These are phyloP conservation scores for Acleris emargana DNA, from an alignment of 2,888 invertebrate genomes.

Conservation along the genomic window DNA sequence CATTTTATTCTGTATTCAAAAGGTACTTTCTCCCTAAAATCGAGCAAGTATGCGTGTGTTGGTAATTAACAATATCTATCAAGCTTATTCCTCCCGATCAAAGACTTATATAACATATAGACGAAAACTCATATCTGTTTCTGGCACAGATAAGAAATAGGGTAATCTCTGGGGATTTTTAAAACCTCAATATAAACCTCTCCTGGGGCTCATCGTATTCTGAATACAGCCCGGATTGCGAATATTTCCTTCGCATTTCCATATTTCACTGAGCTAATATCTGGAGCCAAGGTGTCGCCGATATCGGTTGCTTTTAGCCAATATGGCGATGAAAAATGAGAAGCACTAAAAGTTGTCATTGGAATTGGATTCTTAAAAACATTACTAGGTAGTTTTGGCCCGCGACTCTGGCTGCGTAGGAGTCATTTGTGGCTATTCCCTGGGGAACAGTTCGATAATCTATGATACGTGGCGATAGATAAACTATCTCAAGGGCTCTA, in stretches of 20 bases:
- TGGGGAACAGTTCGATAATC: too few species aligned
- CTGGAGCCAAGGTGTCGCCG: slow-evolving; percentile 21
- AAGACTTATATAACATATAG: background rate
- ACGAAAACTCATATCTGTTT: slow-evolving; percentile 15
- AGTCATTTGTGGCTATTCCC: too few species aligned
- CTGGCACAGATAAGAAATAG: slow-evolving; percentile 6
- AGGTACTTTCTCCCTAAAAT: too few species aligned
- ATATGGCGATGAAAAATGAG: slow-evolving; percentile 26
- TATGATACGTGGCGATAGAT: too few species aligned
- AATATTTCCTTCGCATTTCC: slow-evolving; percentile 28
- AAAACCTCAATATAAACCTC: slow-evolving; percentile 31
- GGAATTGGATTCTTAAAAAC: background rate
- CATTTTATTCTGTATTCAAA: too few species aligned
- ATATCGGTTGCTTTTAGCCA: slow-evolving; percentile 20
- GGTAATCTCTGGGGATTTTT: slow-evolving; percentile 33
- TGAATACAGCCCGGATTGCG: slow-evolving; percentile 12
- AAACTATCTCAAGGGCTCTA: too few species aligned
- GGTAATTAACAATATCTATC: too few species aligned
- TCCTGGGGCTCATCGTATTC: slow-evolving; percentile 11
- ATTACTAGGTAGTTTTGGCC: too few species aligned
- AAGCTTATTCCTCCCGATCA: too few species aligned
- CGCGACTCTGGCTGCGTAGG: too few species aligned
- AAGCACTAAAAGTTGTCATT: background rate
- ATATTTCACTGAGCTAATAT: slow-evolving; percentile 29
- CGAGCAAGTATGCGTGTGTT: too few species aligned